Evolutionary conservation across 2,797 vertebrate species (phyloP), one percentile per base, ranked within the genome.

Genomic region (Acanthurus leucopareius): DNA sequence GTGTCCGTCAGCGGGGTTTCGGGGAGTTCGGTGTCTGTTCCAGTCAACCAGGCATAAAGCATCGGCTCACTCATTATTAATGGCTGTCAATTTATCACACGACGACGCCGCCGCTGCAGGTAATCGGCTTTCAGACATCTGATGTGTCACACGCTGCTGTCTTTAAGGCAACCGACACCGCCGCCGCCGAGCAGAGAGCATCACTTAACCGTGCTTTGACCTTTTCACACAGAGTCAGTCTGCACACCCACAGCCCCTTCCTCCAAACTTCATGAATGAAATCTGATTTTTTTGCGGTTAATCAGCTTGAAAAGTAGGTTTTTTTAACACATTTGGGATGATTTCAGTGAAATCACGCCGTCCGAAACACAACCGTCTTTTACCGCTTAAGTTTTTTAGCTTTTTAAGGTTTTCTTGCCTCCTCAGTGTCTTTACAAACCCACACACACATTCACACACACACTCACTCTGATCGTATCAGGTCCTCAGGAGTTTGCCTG

Each of bases 11-110:
- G 54, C 3, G 8, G 62, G 19, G n/a, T n/a, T 75, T 75, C 2
- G 20, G 28, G 70, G 66, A 73, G 44, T 51, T 53, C 40, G 67
- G 75, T 85, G 73, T 85, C 63, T 0, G 35, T 62, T 85, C 56
- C 85, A 35, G 75, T 54, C 74, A 58, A 48, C 47, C 76, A 70
- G 11, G 63, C 52, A 7, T 2, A 71, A 70, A 64, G 0, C 42
- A 52, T 68, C 17, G 60, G 54, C 88, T 86, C 71, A 74, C 68
- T 78, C 69, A 87, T 89, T 82, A 89, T 87, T 88, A 54, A 89
- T 84, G 79, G 44, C 67, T 19, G 58, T 58, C 70, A 69, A 22
- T 77, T 75, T 49, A 83, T 72, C 75, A 73, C 54, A 67, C 8
- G 51, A 73, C 60, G 32, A 58, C n/a, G n/a, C n/a, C 73, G 53